Percentiles rank a stretch among this genome's conserved stretches.
Conservation (phyloP, 2,888 invertebrate species). For the Archips crataeganus region DNA sequence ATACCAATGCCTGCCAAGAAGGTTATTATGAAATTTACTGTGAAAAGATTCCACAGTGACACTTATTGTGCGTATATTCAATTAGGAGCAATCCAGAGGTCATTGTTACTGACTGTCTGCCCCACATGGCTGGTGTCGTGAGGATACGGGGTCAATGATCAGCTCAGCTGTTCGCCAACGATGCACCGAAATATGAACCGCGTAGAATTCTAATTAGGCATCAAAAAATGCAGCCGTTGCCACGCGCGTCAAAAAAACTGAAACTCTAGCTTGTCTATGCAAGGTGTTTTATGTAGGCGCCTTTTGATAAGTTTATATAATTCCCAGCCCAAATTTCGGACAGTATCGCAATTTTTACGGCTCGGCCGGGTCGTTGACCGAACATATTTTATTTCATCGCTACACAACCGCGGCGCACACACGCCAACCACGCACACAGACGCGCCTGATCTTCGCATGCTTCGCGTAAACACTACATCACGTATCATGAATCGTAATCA, state of each 20-base stretch:
- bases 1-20: background rate
- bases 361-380: slow-evolving; percentile 84
- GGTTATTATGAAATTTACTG: background rate
- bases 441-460: slow-evolving; percentile 70
- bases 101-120: slow-evolving; percentile 23
- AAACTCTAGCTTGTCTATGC: background rate
- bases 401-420: slow-evolving; percentile 75
- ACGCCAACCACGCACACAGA: slow-evolving; percentile 74
- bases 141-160: slow-evolving; percentile 38
- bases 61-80: background rate
- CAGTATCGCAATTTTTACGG: slow-evolving; percentile 85
- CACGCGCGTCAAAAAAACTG: background rate
- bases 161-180: slow-evolving; percentile 35
- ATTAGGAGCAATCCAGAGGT: slow-evolving; percentile 13
- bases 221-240: slow-evolving; percentile 13
- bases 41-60: background rate
- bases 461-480: slow-evolving; percentile 77
- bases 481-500: slow-evolving; percentile 71
- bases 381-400: slow-evolving; percentile 86
- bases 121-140: slow-evolving; percentile 8
- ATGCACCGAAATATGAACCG: slow-evolving; percentile 41
- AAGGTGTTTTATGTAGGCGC: slow-evolving; percentile 2
- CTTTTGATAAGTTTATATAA: slow-evolving; percentile 52
- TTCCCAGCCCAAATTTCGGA: slow-evolving; percentile 80
- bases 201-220: slow-evolving; percentile 28